phyloP scores from a whole-genome alignment of 2,888 invertebrate species.

The Euphydryas editha region DNA sequence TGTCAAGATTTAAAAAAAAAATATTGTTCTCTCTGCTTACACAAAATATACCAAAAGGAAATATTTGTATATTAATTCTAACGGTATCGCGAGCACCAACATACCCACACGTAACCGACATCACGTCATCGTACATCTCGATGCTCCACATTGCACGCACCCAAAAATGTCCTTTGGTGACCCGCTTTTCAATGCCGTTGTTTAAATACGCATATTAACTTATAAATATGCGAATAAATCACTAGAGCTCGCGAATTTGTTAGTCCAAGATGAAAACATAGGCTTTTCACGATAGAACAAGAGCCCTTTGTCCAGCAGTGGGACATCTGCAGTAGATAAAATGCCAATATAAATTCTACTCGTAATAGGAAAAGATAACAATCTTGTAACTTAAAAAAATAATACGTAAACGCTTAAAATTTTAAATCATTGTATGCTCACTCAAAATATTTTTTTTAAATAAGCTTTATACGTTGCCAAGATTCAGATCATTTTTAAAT shows the following conservation, averaged over 20 bases:
- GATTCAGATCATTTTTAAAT: no score
- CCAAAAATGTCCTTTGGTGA: constrained; percentile 34
- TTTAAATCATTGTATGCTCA: no score
- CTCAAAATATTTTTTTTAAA: no score
- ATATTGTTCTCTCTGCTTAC: not conserved
- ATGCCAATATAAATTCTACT: no score
- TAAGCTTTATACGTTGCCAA: no score
- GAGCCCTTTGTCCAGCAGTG: no score
- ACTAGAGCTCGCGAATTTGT: not conserved
- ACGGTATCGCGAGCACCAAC: constrained; percentile 73
- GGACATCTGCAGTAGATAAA: no score
- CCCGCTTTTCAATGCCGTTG: constrained; percentile 17
- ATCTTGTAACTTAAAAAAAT: no score
- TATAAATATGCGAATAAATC: not conserved
- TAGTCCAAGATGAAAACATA: not conserved
- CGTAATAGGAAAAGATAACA: no score
- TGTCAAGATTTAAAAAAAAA: not conserved
- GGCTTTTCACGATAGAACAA: no score
- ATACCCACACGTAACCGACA: constrained; percentile 49
- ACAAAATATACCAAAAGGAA: constrained; percentile 5
- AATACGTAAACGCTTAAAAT: no score
- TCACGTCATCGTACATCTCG: constrained; percentile 52
- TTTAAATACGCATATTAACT: not conserved
- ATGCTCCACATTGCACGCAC: constrained; percentile 21
- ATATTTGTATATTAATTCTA: constrained; percentile 36